These are phyloP conservation scores for Ammodytes marinus DNA, from an alignment of 2,113 vertebrate genomes.

Conservation along the genomic window DNA sequence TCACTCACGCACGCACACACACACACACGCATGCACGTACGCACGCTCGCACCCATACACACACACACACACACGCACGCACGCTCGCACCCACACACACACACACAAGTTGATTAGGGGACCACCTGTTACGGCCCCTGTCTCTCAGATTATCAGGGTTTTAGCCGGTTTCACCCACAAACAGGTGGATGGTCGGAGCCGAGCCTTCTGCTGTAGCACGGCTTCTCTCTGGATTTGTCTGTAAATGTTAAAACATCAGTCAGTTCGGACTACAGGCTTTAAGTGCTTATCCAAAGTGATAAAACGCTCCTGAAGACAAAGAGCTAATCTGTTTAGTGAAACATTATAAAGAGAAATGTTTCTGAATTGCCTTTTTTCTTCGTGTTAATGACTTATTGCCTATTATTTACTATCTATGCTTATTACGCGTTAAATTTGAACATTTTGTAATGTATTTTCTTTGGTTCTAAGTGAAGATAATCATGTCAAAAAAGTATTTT, in stretches of 20 bases:
- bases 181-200: constrained; percentile 26
- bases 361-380: background rate
- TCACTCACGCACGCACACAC: no score
- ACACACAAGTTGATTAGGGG: constrained; percentile 23
- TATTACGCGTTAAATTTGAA: background rate
- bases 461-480: background rate
- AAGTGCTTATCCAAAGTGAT: constrained; percentile 29
- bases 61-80: background rate
- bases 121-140: constrained; percentile 56
- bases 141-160: constrained; percentile 57
- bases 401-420: no score
- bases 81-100: no score
- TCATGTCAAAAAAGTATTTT: background rate
- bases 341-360: background rate
- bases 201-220: constrained; percentile 13
- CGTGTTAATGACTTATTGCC: background rate
- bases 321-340: background rate
- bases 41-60: no score
- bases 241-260: constrained; percentile 26
- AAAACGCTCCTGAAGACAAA: background rate
- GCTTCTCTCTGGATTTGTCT: constrained; percentile 19
- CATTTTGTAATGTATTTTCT: background rate
- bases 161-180: constrained; percentile 32
- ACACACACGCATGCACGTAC: no score
- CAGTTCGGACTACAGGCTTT: constrained; percentile 35